phyloP scores from a whole-genome alignment of 1,140 invertebrate genomes.

The Periplaneta americana region DNA sequence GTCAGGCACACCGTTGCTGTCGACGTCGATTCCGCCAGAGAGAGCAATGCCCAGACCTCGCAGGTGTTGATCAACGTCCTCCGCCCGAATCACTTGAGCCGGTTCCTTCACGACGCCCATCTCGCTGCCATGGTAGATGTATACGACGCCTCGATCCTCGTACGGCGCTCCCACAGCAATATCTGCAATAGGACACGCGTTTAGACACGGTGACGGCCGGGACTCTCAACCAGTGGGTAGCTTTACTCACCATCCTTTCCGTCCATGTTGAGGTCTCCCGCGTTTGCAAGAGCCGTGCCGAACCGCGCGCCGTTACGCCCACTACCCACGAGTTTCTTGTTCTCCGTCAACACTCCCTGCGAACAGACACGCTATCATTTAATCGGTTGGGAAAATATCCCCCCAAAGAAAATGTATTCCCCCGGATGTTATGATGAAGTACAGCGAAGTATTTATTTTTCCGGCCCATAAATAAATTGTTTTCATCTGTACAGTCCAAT shows the following conservation, averaged over 20 bases:
- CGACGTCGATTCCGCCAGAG: neutral
- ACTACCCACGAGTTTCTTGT: neutral
- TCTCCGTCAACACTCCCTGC: neutral
- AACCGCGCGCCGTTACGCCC: neutral
- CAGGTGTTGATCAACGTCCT: neutral
- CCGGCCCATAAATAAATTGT: no score
- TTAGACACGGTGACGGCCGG: no score
- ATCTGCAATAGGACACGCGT: slow-evolving; percentile 35
- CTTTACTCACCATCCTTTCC: neutral
- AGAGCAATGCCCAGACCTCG: neutral
- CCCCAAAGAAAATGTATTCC: no score
- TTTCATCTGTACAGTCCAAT: no score
- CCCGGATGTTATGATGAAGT: no score
- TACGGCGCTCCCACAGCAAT: slow-evolving; percentile 63
- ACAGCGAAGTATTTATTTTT: no score
- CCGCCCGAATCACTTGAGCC: neutral
- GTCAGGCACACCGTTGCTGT: no score
- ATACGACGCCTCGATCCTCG: slow-evolving; percentile 51
- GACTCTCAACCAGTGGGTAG: no score
- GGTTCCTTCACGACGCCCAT: neutral
- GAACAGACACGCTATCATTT: no score
- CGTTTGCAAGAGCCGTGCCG: slow-evolving; percentile 4
- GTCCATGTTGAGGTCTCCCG: slow-evolving; percentile 11
- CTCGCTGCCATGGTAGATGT: slow-evolving; percentile 53
- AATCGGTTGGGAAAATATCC: no score